phyloP scores from a whole-genome alignment of 2,113 vertebrate genomes.

The Numenius arquata region DNA sequence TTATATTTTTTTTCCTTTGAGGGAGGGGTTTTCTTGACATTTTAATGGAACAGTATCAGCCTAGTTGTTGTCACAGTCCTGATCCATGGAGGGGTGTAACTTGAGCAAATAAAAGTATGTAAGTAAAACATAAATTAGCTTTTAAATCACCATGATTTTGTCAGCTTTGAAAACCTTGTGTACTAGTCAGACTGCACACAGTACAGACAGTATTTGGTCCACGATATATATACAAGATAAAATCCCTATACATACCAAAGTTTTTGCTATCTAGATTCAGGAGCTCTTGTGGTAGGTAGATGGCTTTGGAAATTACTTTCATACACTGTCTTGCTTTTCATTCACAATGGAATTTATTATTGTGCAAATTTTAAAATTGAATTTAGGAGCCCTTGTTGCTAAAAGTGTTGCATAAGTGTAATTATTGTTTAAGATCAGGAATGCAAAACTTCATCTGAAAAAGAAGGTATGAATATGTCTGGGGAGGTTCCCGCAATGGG shows the following conservation, averaged over 20 bases:
- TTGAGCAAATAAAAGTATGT: slow-evolving; percentile 9
- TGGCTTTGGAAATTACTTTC: background rate
- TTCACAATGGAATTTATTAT: background rate
- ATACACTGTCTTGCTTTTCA: background rate
- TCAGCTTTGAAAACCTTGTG: background rate
- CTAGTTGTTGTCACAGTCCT: background rate
- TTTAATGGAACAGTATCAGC: background rate
- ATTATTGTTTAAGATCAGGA: background rate
- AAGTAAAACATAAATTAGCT: slow-evolving; percentile 1
- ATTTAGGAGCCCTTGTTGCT: background rate
- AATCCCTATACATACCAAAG: background rate
- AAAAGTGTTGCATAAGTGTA: background rate
- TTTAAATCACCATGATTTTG: slow-evolving; percentile 21
- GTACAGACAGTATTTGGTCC: background rate
- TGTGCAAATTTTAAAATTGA: background rate
- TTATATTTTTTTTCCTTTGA: background rate
- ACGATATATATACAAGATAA: background rate
- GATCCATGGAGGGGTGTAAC: background rate
- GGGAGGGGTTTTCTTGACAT: background rate
- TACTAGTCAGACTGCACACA: background rate
- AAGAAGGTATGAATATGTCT: background rate
- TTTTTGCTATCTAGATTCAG: background rate
- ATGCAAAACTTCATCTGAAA: background rate
- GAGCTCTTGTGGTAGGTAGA: background rate
- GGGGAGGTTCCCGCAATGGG: background rate